Evolutionary conservation across 2,113 vertebrate genomes (phyloP), one percentile per base, ranked within the genome.

Genomic region (Platichthys stellatus): DNA sequence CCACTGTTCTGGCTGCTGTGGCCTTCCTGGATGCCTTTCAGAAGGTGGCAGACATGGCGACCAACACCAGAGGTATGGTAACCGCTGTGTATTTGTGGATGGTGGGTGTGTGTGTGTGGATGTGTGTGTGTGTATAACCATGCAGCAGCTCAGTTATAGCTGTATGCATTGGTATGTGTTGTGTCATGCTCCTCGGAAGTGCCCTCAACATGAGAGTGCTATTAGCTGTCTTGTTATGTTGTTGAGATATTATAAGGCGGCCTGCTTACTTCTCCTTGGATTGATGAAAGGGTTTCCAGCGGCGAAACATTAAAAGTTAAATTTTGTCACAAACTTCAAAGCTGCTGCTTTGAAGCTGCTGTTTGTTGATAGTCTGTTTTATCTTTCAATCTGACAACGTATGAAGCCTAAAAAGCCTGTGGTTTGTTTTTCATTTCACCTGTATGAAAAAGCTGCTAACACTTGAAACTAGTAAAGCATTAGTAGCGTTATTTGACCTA

Each of bases 1-100:
- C 97, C 74, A 99, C 98, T 0, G 97, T 99, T 78, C 93, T 99
- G 91, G 97, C 97, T 38, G 97, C 97, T n/a, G 97, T 98, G 71
- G 97, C 97, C 83, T 99, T 99, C 93, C 92, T 99, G 85, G 98
- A 99, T 87, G 97, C 98, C 86, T 99, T 99, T 94, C 98, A 99
- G 95, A 99, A 98, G 94, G 97, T 99, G 92, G 97, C 97, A 0
- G 98, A 99, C 90, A 98, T 99, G 97, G 98, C 97, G 47, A 99
- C 97, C 93, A 99, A 98, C 95, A 97, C 98, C 35, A 93, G 98
- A 97, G 98, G 98, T 99, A 94, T 81, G 95, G 80, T 9, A 63
- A 18, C 24, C 51, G 8, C 20, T 17, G n/a, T 28, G 23, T 56
- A 31, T 31, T 31, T 31, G 31, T 31, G 31, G 31, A 31, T 31